phyloP scores from a whole-genome alignment of 1,140 invertebrate species.

The Cephus cinctus region DNA sequence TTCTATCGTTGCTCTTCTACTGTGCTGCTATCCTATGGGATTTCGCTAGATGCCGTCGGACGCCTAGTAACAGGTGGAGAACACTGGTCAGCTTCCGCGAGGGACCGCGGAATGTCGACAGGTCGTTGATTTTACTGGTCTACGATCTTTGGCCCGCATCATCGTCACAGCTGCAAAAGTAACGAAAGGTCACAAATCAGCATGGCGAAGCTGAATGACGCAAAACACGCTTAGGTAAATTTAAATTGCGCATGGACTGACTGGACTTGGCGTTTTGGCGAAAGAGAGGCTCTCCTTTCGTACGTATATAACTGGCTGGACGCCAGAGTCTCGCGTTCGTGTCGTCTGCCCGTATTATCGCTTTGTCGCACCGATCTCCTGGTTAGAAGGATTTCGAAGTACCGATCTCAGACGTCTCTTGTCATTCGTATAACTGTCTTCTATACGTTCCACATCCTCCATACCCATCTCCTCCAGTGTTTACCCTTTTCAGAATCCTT shows the following conservation, averaged over 20 bases:
- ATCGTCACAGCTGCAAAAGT: conserved; percentile 42
- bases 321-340: conserved; percentile 33
- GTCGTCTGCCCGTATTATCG: conserved; percentile 27
- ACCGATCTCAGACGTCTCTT: too few relatives aligned
- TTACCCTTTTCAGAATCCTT: too few relatives aligned
- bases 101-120: conserved; percentile 31
- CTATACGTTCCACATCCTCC: too few relatives aligned
- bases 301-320: conserved; percentile 26
- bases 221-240: conserved; percentile 53
- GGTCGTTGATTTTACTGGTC: conserved; percentile 41
- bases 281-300: conserved; percentile 17
- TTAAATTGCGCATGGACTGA: conserved; percentile 49
- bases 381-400: conserved; percentile 10
- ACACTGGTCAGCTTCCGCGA: conserved; percentile 5
- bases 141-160: conserved; percentile 41
- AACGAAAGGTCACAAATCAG: conserved; percentile 49
- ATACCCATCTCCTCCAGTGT: too few relatives aligned
- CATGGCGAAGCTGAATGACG: conserved; percentile 41
- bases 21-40: too few relatives aligned
- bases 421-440: conserved; percentile 16
- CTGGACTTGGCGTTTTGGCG: conserved; percentile 35
- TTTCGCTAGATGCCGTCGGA: too few relatives aligned
- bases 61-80: conserved; percentile 37
- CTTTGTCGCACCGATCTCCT: conserved; percentile 29
- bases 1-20: too few relatives aligned